Evolutionary conservation across 2,797 vertebrate genomes (phyloP).

Genomic region (Gallinago solitaria): DNA sequence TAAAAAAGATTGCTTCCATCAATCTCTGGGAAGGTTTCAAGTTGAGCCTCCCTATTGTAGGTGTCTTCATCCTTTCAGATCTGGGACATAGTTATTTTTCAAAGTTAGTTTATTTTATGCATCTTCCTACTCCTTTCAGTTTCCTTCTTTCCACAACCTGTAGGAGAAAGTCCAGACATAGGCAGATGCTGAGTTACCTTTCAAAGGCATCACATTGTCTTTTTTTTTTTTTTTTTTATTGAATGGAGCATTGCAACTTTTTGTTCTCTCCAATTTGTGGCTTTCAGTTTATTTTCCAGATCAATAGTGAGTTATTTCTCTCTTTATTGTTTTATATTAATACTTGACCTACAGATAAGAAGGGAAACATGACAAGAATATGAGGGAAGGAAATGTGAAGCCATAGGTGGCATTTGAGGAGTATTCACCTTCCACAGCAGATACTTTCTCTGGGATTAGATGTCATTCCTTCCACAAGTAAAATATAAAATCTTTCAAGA

Average conservation of each 20-base stretch:
- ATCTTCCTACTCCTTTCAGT: background rate
- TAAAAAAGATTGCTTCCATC: slow-evolving; percentile 40
- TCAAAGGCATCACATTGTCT: background rate
- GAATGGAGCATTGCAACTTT: background rate
- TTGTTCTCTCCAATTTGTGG: background rate
- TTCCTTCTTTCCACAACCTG: background rate
- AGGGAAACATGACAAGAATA: background rate
- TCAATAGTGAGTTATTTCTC: background rate
- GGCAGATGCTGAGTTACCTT: background rate
- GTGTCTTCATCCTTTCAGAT: background rate
- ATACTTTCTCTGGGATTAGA: background rate
- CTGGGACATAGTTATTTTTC: background rate
- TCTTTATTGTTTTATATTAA: background rate
- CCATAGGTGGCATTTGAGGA: background rate
- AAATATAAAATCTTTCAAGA: background rate
- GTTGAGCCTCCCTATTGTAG: background rate
- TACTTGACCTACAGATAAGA: background rate
- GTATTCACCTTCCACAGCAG: background rate
- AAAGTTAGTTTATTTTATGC: background rate
- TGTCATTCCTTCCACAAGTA: background rate
- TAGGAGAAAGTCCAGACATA: background rate
- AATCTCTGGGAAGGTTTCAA: slow-evolving; percentile 5
- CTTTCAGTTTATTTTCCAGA: background rate
- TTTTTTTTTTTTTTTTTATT: background rate
- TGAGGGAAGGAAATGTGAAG: background rate